Conservation (phyloP, 2,888 invertebrate species). For the Eurytoma adleriae region DNA sequence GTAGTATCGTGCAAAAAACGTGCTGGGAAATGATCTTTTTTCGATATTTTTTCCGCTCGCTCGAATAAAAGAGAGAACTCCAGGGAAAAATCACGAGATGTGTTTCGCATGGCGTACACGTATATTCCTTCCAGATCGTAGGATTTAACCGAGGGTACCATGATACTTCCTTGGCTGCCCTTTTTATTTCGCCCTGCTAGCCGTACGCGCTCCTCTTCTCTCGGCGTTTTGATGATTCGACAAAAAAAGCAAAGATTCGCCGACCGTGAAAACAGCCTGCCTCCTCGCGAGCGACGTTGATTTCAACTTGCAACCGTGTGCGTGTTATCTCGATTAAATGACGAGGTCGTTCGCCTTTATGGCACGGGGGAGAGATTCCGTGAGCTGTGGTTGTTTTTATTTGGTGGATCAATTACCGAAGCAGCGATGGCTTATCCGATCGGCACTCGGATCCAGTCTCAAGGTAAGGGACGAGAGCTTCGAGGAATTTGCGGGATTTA, state of each 20-base stretch:
- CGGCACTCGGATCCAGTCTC: neutral
- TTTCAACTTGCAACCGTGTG: slow-evolving; percentile 6
- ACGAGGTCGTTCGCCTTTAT: slow-evolving; percentile 6
- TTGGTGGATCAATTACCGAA: slow-evolving; percentile 4
- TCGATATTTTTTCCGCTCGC: neutral
- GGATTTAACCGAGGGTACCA: slow-evolving; percentile 61
- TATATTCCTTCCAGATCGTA: slow-evolving; percentile 62
- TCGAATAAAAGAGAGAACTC: slow-evolving; percentile 1
- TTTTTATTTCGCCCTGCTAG: slow-evolving; percentile 59
- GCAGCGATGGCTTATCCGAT: neutral
- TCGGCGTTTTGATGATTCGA: slow-evolving; percentile 60
- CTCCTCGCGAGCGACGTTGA: slow-evolving; percentile 9
- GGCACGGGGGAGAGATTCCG: neutral
- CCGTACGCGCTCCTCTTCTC: slow-evolving; percentile 40
- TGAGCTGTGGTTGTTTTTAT: slow-evolving; percentile 9
- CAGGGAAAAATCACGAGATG: slow-evolving; percentile 56
- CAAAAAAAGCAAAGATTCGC: slow-evolving; percentile 38
- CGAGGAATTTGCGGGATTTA: neutral
- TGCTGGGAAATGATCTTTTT: no score
- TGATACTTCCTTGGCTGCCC: neutral
- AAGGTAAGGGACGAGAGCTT: neutral
- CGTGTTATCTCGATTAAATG: neutral
- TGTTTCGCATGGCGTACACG: slow-evolving; percentile 65
- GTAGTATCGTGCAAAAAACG: no score
- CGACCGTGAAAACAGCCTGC: slow-evolving; percentile 28